Conservation (phyloP, 2,113 vertebrate genomes). For the Trichomycterus rosablanca region DNA sequence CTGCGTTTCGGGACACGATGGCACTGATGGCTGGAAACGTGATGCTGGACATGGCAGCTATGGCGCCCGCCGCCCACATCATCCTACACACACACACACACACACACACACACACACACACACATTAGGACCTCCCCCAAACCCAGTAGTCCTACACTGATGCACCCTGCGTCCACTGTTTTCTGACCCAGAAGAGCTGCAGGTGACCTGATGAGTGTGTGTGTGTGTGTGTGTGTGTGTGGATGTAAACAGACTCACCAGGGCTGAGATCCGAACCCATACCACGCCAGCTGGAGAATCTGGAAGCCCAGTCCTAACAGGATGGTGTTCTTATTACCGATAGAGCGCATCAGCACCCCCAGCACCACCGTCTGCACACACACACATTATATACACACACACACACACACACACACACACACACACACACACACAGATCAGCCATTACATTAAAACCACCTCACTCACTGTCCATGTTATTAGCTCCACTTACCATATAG, state of each 20-base stretch:
- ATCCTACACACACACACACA: constrained; percentile 67
- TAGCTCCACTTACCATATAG: no score
- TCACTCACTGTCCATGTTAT: no score
- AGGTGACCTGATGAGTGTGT: no score
- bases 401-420: no score
- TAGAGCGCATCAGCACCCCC: constrained; percentile 85
- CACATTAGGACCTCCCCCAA: no score
- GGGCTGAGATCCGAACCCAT: constrained; percentile 86
- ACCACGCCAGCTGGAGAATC: constrained; percentile 90
- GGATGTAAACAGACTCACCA: constrained; percentile 68
- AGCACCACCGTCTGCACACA: constrained; percentile 84
- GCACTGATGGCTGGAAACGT: constrained; percentile 84
- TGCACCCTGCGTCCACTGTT: no score
- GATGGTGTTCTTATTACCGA: constrained; percentile 90
- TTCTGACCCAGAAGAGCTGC: no score
- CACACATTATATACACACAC: no score
- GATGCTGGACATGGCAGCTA: constrained; percentile 90
- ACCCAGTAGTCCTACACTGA: no score
- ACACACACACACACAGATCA: no score
- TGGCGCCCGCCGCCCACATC: constrained; percentile 89
- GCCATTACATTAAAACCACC: no score
- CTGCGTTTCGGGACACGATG: constrained; percentile 81
- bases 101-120: background rate
- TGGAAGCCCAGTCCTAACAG: constrained; percentile 85
- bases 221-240: background rate